These are phyloP conservation scores for Aplysia californica DNA, from an alignment of 1,140 invertebrate genomes.

Conservation along the genomic window DNA sequence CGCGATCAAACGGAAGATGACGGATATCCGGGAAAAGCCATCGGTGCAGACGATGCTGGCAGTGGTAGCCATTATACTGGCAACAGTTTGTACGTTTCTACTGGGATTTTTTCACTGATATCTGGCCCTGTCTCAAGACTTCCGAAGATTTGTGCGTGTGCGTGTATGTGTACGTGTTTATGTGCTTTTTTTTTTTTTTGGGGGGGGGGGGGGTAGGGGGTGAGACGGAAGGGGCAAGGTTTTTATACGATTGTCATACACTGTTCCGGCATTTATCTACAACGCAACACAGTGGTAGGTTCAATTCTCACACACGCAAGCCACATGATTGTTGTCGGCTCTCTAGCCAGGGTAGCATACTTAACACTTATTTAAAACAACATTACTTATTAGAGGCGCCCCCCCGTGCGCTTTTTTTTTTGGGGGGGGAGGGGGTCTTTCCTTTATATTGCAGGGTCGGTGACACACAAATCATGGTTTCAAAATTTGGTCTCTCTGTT, in stretches of 20 bases:
- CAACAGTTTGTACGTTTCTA: slow-evolving; percentile 38
- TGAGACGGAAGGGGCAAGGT: neutral
- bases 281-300: neutral
- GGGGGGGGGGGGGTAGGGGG: too few species aligned
- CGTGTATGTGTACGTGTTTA: neutral
- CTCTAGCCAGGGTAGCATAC: too few species aligned
- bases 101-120: slow-evolving; percentile 39
- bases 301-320: neutral
- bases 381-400: too few species aligned
- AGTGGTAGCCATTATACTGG: slow-evolving; percentile 33
- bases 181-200: neutral
- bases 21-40: slow-evolving; percentile 41
- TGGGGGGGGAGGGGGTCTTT: too few species aligned
- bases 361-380: too few species aligned
- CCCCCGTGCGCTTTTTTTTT: too few species aligned
- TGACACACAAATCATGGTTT: too few species aligned
- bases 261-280: neutral
- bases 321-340: neutral
- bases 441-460: too few species aligned
- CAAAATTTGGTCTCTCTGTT: too few species aligned
- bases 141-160: neutral
- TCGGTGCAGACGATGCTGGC: slow-evolving; percentile 34
- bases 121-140: neutral
- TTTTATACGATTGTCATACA: neutral
- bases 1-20: slow-evolving; percentile 40